Percentiles rank a stretch among this genome's conserved stretches.
phyloP scores from a whole-genome alignment of 2,888 invertebrate species.

The Toxonevra muliebris region DNA sequence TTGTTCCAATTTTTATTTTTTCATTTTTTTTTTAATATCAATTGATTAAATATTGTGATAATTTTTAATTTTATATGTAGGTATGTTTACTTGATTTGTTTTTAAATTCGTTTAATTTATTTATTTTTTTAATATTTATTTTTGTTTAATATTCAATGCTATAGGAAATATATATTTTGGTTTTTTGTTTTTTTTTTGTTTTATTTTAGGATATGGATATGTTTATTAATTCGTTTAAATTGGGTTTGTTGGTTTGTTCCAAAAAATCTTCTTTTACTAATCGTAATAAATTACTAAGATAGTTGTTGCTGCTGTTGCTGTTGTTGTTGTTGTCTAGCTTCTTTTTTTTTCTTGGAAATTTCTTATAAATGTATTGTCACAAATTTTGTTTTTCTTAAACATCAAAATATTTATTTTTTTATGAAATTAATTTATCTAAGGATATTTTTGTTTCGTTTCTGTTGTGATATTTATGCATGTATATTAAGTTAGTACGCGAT shows the following conservation, averaged over 20 bases:
- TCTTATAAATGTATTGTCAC: no score
- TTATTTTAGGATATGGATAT: slow-evolving; percentile 9
- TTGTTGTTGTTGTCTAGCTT: background rate
- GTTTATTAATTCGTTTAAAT: slow-evolving; percentile 12
- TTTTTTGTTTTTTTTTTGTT: no score
- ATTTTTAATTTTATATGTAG: background rate
- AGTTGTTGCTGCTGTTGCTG: no score
- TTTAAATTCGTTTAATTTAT: slow-evolving; percentile 8
- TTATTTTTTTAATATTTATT: background rate
- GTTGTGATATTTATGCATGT: no score
- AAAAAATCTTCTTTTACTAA: background rate
- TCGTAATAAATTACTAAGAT: background rate
- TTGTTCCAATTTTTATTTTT: background rate
- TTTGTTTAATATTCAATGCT: background rate
- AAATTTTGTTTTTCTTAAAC: no score
- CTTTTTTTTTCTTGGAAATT: background rate
- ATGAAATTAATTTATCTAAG: no score
- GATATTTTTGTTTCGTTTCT: no score
- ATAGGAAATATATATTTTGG: slow-evolving; percentile 5
- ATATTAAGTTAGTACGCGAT: no score
- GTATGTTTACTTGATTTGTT: background rate
- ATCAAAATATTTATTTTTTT: no score
- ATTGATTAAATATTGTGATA: background rate
- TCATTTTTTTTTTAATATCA: background rate
- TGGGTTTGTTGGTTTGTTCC: background rate